Percentiles rank a stretch among this genome's conserved stretches.
Evolutionary conservation across 2,113 vertebrate genomes (phyloP).

Genomic region (Zeus faber): DNA sequence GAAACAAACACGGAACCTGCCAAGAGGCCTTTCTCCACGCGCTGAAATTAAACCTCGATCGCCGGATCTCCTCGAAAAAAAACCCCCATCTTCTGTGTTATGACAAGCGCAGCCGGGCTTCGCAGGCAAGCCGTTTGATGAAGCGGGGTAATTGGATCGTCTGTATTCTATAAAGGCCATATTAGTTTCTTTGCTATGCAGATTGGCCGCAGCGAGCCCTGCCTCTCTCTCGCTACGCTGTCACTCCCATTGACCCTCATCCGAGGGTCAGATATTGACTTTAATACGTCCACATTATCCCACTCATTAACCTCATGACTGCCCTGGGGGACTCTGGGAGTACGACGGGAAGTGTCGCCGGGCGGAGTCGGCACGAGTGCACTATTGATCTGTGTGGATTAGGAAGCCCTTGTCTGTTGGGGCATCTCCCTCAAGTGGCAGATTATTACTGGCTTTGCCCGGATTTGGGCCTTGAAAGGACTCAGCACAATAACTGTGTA

Average conservation of each 20-base stretch:
- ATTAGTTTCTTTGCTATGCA: constrained; percentile 49
- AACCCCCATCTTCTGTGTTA: constrained; percentile 39
- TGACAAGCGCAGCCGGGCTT: constrained; percentile 28
- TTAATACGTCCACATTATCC: constrained; percentile 59
- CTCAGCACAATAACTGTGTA: constrained; percentile 73
- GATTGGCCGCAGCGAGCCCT: constrained; percentile 29
- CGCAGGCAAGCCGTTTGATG: constrained; percentile 35
- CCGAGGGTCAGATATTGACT: constrained; percentile 65
- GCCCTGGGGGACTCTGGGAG: constrained; percentile 39
- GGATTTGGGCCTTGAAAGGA: constrained; percentile 72
- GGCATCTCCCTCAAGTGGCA: constrained; percentile 73
- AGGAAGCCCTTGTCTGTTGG: constrained; percentile 70
- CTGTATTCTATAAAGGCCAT: constrained; percentile 52
- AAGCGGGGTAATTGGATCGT: constrained; percentile 57
- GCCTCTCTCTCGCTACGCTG: constrained; percentile 2
- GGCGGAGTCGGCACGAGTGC: constrained; percentile 42
- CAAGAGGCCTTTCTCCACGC: background rate
- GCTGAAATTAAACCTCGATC: constrained; percentile 24
- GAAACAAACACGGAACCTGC: background rate
- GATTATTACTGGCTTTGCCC: constrained; percentile 77
- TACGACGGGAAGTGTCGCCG: constrained; percentile 32
- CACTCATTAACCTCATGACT: constrained; percentile 66
- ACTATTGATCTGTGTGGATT: constrained; percentile 79
- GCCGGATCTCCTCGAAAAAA: constrained; percentile 7
- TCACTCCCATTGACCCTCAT: constrained; percentile 42